Conservation (phyloP, 64 coral and sea anemone genomes). For the Porites lutea region DNA sequence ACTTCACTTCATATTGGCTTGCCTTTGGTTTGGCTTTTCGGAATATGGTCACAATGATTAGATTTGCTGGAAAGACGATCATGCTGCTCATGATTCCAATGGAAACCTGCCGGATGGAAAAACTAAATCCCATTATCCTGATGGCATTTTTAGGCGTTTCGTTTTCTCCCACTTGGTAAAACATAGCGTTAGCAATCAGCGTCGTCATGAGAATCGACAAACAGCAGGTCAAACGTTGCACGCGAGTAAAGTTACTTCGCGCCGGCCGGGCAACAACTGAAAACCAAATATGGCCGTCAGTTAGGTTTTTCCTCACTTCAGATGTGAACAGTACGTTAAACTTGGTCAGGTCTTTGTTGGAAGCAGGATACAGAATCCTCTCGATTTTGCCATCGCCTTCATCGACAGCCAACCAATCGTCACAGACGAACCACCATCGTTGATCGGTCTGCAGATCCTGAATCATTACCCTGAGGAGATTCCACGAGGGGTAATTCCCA, state of each 20-base stretch:
- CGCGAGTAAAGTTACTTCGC: conserved; percentile 55
- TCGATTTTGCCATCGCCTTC: conserved; percentile 77
- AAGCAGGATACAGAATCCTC: conserved; percentile 7
- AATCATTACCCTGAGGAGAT: conserved; percentile 31
- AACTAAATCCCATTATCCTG: conserved; percentile 63
- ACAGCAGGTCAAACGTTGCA: conserved; percentile 66
- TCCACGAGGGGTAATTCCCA: conserved; percentile 61
- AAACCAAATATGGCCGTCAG: conserved; percentile 72
- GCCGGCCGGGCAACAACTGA: conserved; percentile 40
- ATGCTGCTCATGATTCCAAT: conserved; percentile 73
- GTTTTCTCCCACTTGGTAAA: conserved; percentile 60
- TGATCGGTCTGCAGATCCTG: conserved; percentile 61
- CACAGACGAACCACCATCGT: conserved; percentile 61
- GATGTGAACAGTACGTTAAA: conserved; percentile 61
- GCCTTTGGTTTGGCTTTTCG: conserved; percentile 24
- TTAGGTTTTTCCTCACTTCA: conserved; percentile 63
- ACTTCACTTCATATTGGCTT: background rate
- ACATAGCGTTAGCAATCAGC: conserved; percentile 75
- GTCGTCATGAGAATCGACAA: conserved; percentile 31
- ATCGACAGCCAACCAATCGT: conserved; percentile 71
- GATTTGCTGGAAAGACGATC: conserved; percentile 70
- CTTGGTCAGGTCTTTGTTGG: conserved; percentile 25
- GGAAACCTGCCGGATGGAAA: conserved; percentile 61
- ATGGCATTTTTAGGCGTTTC: conserved; percentile 42
- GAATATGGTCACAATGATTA: conserved; percentile 68